Percentiles rank a stretch among this genome's conserved stretches.
These are phyloP conservation scores for Rhinoraja longicauda DNA, from an alignment of 2,797 vertebrate genomes.

Conservation along the genomic window DNA sequence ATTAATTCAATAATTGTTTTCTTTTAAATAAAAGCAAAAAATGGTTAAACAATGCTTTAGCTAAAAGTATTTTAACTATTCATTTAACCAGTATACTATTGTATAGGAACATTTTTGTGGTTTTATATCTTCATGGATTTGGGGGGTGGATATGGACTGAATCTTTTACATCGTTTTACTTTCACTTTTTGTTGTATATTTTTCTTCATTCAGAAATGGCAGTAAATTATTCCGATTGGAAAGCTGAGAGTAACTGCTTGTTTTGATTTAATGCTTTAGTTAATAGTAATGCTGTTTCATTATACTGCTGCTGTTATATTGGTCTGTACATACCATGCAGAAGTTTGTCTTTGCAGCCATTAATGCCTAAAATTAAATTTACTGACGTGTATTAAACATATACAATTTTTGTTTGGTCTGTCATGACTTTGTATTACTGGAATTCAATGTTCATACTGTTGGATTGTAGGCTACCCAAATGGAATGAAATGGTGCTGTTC, in stretches of 20 bases:
- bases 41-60: slow-evolving; percentile 13
- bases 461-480: too few species aligned
- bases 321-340: slow-evolving; percentile 63
- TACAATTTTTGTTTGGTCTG: slow-evolving; percentile 49
- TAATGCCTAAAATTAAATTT: slow-evolving; percentile 68
- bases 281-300: slow-evolving; percentile 53
- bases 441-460: neutral
- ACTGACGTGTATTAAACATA: slow-evolving; percentile 66
- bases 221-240: slow-evolving; percentile 66
- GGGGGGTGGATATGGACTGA: slow-evolving; percentile 50
- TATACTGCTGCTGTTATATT: slow-evolving; percentile 51
- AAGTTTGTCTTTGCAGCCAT: slow-evolving; percentile 56
- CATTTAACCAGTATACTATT: slow-evolving; percentile 47
- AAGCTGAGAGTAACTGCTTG: slow-evolving; percentile 47
- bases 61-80: slow-evolving; percentile 2
- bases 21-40: neutral
- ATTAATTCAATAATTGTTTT: slow-evolving; percentile 6
- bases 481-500: neutral
- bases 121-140: slow-evolving; percentile 62
- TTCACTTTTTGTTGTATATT: slow-evolving; percentile 59
- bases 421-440: slow-evolving; percentile 1
- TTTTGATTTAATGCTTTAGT: slow-evolving; percentile 53
- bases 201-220: slow-evolving; percentile 54
- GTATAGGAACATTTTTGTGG: slow-evolving; percentile 57
- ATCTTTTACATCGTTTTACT: slow-evolving; percentile 35